Evolutionary conservation across 2,113 vertebrate species (phyloP), one percentile per base, ranked within the genome.

Genomic region (Manacus vitellinus): DNA sequence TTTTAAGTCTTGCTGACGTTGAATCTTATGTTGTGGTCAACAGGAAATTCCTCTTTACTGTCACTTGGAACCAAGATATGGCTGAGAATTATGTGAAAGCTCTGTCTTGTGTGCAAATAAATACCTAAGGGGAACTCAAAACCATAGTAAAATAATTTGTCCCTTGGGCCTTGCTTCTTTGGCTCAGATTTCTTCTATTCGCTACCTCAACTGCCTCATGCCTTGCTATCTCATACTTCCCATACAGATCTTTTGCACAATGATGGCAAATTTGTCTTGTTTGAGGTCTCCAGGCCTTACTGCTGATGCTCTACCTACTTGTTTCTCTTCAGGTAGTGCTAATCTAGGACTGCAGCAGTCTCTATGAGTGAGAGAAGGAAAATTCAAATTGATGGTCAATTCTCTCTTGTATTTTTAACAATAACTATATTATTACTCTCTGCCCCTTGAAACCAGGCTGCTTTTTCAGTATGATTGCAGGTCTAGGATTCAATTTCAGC

Each of bases 271-370:
- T 68, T 85, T 13, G 41, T 76, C 54, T 46, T 11, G 9, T 82
- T 44, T 76, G 58, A 93, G 58, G 71, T 95, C 62, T 95, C 25
- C 41, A 44, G 61, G 49, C 54, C 74, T 79, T 90, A 61, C 25
- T 88, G 37, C 43, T 74, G 62, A 58, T 3, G 3, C 14, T 82
- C 67, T 85, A 37, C 39, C 39, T 46, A 28, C 55, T 82, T 63
- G 27, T 76, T 95, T 90, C 67, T 85, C 31, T 92, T 95, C 75
- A 85, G 85, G 85, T 39, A 62, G 18, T 33, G 33, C 89, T 94
- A 92, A 83, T 79, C 51, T 73, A 55, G 77, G 54, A 33, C 54
- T 83, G 41, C 82, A 85, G 25, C 31, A 61, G 83, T 68, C n/a
- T 56, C 49, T 27, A 21, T 66, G 71, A 62, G 25, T 37, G 63